Percentiles rank a stretch among this genome's conserved stretches.
Evolutionary conservation across 2,113 vertebrate genomes (phyloP).

Genomic region (Narcine bancroftii): DNA sequence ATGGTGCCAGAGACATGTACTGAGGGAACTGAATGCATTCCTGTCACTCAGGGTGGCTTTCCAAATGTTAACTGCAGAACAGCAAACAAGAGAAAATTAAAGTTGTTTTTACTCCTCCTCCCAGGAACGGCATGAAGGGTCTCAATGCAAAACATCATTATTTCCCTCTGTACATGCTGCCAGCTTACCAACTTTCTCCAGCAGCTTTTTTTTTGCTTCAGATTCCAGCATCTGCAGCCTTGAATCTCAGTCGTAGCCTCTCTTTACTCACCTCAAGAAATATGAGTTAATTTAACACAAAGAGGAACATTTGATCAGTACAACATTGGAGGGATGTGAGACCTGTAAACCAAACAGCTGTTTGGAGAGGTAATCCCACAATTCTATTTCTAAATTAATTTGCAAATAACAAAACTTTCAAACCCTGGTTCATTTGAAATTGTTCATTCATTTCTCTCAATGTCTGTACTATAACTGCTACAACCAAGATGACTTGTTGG

Average conservation of each 20-base stretch:
- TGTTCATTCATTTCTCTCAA: neutral
- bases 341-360: neutral
- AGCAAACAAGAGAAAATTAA: neutral
- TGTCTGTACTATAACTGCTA: neutral
- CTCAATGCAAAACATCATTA: too few species aligned
- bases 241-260: neutral
- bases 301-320: neutral
- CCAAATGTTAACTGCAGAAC: neutral
- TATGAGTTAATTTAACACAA: neutral
- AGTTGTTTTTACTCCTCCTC: neutral
- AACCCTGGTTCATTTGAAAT: neutral
- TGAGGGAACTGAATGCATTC: neutral
- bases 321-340: neutral
- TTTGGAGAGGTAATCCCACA: neutral
- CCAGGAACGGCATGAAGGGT: too few species aligned
- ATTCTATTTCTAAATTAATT: neutral
- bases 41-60: neutral
- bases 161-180: too few species aligned
- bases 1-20: neutral
- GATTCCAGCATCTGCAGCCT: too few species aligned
- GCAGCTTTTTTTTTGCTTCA: too few species aligned
- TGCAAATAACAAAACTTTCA: neutral
- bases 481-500: neutral
- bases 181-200: too few species aligned
- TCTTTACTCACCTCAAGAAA: neutral